Conservation (phyloP, 2,113 vertebrate genomes). For the Tachysurus vachellii region DNA sequence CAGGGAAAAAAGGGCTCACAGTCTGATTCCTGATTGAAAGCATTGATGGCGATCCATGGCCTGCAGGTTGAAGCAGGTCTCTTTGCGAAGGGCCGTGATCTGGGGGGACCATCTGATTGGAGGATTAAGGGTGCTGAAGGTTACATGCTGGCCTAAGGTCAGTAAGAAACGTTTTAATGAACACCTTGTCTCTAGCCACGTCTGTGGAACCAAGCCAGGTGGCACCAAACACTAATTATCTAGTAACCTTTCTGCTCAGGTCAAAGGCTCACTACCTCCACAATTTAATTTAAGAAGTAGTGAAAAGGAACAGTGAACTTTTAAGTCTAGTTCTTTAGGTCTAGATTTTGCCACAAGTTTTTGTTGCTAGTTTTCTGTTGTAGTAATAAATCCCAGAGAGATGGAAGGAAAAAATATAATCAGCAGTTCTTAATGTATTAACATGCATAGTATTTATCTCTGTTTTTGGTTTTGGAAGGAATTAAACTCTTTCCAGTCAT, state of each 20-base stretch:
- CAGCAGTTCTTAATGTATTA: neutral
- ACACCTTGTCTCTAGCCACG: conserved; percentile 59
- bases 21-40: conserved; percentile 45
- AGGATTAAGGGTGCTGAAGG: conserved; percentile 59
- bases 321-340: conserved; percentile 36
- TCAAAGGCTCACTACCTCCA: conserved; percentile 51
- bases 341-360: neutral
- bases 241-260: conserved; percentile 53
- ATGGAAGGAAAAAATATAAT: neutral
- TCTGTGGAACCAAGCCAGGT: conserved; percentile 48
- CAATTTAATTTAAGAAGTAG: conserved; percentile 60
- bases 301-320: conserved; percentile 49
- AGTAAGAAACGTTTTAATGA: conserved; percentile 69
- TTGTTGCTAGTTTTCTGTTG: neutral
- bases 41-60: conserved; percentile 47
- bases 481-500: neutral
- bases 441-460: conserved; percentile 6
- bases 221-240: conserved; percentile 64
- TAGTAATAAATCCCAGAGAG: neutral
- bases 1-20: conserved; percentile 14
- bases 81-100: conserved; percentile 50
- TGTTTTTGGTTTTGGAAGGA: neutral
- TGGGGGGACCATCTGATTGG: conserved; percentile 50
- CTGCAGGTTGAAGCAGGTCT: conserved; percentile 52
- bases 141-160: conserved; percentile 67